Evolutionary conservation across 2,888 invertebrate genomes (phyloP), one percentile per base, ranked within the genome.

Genomic region (Dione juno): DNA sequence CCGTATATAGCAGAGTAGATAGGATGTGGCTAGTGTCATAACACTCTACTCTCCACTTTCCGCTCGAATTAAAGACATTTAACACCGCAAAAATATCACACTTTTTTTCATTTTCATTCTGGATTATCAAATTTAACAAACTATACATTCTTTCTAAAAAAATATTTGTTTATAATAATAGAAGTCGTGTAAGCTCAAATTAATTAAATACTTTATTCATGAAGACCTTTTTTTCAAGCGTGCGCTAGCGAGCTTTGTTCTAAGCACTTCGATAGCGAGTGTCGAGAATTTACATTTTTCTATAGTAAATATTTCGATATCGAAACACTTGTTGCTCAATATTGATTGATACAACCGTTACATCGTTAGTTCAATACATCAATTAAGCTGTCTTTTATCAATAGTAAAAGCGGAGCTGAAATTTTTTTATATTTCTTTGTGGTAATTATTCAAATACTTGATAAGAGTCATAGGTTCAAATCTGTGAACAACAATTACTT

Each of bases 321-420:
- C 74, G 70, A 54, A 66, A 43, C 61, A 41, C 63, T 64, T 61
- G 65, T 76, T 76, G 63, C 70, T 45, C 73, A 76, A 76, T 73
- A 73, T 73, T 74, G 76, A 75, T 74, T 69, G 74, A 76, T 75
- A 75, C 69, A 69, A 75, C 73, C 76, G 74, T 69, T 48, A 54
- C 68, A 53, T 50, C 67, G 63, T 50, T 66, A 59, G 54, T 52
- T 72, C 57, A 43, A 61, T 65, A 65, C 53, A 53, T 66, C 66
- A 66, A 66, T 66, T 41, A 66, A 53, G 28, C 45, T 28, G 3
- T 54, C 52, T n/a, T 8, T 14, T 43, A 28, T 19, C 40, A 19
- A 64, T 37, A 52, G 57, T 65, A 53, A 54, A 28, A 61, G 45
- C 2, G n/a, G 8, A 37, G 8, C 11, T 11, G 57, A 57, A 54